Evolutionary conservation across 2,888 invertebrate genomes (phyloP).

Genomic region (Drosophila atripex): DNA sequence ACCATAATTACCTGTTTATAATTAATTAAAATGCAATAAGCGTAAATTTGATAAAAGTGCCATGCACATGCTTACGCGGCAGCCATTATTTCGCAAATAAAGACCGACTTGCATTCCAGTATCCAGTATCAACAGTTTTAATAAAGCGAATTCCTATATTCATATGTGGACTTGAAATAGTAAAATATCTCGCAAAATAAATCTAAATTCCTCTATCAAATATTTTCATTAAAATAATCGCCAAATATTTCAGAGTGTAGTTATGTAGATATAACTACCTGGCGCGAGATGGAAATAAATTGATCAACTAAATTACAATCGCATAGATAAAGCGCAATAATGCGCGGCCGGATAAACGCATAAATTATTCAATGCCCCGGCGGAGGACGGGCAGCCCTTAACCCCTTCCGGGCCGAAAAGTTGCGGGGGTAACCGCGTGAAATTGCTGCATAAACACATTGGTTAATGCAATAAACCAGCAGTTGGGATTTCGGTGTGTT

Average conservation of each 20-base stretch:
- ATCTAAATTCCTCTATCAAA: neutral
- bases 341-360: slow-evolving; percentile 45
- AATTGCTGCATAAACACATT: slow-evolving; percentile 65
- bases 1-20: slow-evolving; percentile 81
- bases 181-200: neutral
- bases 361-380: slow-evolving; percentile 48
- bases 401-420: slow-evolving; percentile 17
- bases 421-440: slow-evolving; percentile 38
- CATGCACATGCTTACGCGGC: slow-evolving; percentile 66
- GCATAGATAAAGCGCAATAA: slow-evolving; percentile 58
- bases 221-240: neutral
- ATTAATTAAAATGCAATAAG: slow-evolving; percentile 81
- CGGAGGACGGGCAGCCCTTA: slow-evolving; percentile 37
- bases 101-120: neutral
- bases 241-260: slow-evolving; percentile 48
- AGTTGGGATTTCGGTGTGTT: neutral
- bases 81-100: slow-evolving; percentile 25
- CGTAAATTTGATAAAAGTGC: slow-evolving; percentile 76
- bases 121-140: slow-evolving; percentile 14
- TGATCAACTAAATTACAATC: slow-evolving; percentile 69
- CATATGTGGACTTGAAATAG: neutral
- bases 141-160: neutral
- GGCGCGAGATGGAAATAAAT: slow-evolving; percentile 62
- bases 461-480: slow-evolving; percentile 36
- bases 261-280: neutral